Conservation (phyloP, 2,797 vertebrate species). For the Rhinoraja longicauda region DNA sequence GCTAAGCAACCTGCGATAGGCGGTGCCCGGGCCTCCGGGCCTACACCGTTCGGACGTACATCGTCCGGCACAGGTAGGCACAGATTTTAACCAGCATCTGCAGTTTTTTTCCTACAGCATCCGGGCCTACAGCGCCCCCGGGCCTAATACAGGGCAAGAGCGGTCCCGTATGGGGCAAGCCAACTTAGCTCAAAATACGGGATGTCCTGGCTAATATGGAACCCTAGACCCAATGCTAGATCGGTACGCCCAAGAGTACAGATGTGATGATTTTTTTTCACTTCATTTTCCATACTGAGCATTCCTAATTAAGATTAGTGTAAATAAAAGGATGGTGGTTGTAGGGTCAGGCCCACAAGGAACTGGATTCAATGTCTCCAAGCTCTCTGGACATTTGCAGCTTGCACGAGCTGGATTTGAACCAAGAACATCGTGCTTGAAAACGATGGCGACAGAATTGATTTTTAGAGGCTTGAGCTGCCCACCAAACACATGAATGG, state of each 20-base stretch:
- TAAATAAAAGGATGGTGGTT: neutral
- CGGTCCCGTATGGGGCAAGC: too few species aligned
- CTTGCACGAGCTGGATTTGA: neutral
- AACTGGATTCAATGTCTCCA: neutral
- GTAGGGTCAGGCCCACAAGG: neutral
- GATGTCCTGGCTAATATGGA: too few species aligned
- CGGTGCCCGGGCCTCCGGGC: too few species aligned
- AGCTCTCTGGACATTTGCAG: neutral
- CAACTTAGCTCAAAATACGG: too few species aligned
- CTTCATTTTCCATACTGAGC: neutral
- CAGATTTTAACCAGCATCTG: too few species aligned
- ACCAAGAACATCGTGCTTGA: neutral
- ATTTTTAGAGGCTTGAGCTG: neutral
- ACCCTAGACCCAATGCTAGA: too few species aligned
- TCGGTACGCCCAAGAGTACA: neutral
- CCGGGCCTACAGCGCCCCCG: too few species aligned
- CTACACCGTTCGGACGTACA: too few species aligned
- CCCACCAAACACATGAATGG: neutral
- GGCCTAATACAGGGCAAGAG: too few species aligned
- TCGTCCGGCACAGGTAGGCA: too few species aligned
- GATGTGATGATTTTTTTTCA: neutral
- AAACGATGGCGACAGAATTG: neutral
- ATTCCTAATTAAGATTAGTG: neutral
- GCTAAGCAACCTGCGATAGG: too few species aligned
- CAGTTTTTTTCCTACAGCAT: too few species aligned